Conservation (phyloP, 2,888 invertebrate genomes). For the Labia minor region DNA sequence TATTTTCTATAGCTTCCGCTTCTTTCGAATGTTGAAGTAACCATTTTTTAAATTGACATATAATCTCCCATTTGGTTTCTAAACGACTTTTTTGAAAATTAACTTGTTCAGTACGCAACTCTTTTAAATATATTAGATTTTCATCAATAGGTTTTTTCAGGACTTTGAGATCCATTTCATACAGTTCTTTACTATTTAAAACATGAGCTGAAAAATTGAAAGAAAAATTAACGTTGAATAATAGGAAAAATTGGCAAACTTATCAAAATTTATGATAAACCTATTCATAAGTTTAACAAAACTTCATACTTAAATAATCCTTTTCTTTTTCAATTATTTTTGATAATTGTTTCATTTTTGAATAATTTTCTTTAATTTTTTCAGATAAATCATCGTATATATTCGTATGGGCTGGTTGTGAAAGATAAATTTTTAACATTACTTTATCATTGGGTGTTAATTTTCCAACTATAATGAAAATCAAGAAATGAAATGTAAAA, state of each 20-base stretch:
- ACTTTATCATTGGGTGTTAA: constrained; percentile 21
- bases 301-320: constrained; percentile 24
- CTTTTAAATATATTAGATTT: constrained; percentile 1
- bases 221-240: no score
- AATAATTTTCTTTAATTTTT: constrained; percentile 29
- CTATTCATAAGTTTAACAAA: no score
- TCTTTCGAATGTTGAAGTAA: not conserved
- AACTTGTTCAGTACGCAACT: not conserved
- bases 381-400: constrained; percentile 16
- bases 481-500: no score
- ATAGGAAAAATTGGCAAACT: no score
- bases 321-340: constrained; percentile 32
- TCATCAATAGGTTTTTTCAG: not conserved
- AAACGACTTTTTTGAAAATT: not conserved
- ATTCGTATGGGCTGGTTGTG: constrained; percentile 20
- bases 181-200: not conserved
- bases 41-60: not conserved
- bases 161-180: not conserved
- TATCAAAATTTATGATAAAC: no score
- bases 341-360: constrained; percentile 30
- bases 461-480: not conserved
- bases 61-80: not conserved
- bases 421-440: constrained; percentile 26
- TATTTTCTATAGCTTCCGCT: not conserved
- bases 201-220: not conserved